phyloP scores from a whole-genome alignment of 2,888 invertebrate species.

The Lepetodrilus schrolli region DNA sequence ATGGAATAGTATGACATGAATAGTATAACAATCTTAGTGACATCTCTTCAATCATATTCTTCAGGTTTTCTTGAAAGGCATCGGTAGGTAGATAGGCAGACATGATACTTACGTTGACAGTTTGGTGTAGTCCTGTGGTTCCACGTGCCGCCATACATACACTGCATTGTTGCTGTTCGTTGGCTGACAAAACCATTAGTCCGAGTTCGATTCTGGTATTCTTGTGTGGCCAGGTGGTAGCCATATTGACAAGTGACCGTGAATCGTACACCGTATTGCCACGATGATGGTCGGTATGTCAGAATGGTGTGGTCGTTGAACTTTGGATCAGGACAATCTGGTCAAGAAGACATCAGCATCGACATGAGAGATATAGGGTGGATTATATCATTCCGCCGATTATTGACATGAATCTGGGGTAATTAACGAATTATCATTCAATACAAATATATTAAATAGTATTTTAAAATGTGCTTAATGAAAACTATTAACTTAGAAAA shows the following conservation, averaged over 20 bases:
- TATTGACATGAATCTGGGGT: no score
- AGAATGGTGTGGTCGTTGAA: constrained; percentile 44
- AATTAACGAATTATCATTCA: neutral
- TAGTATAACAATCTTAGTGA: no score
- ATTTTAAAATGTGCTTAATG: neutral
- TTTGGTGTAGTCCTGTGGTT: constrained; percentile 42
- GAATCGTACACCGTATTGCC: constrained; percentile 45
- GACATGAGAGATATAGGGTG: no score
- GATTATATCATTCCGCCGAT: no score
- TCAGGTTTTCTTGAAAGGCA: no score
- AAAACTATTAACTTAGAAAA: neutral
- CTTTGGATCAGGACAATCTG: constrained; percentile 56
- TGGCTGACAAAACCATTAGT: neutral
- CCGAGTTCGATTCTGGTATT: constrained; percentile 39
- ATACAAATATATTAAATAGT: neutral
- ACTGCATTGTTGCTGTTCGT: constrained; percentile 37
- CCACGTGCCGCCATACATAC: constrained; percentile 58
- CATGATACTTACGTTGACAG: constrained; percentile 48
- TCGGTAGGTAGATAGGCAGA: no score
- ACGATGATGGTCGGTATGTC: constrained; percentile 23
- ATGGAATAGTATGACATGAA: no score
- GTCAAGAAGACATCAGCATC: no score
- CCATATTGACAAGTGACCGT: constrained; percentile 52
- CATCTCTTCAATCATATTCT: no score
- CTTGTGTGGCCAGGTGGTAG: constrained; percentile 52